Percentiles rank a stretch among this genome's conserved stretches.
Conservation (phyloP, 1,140 invertebrate genomes). For the Vanessa atalanta region DNA sequence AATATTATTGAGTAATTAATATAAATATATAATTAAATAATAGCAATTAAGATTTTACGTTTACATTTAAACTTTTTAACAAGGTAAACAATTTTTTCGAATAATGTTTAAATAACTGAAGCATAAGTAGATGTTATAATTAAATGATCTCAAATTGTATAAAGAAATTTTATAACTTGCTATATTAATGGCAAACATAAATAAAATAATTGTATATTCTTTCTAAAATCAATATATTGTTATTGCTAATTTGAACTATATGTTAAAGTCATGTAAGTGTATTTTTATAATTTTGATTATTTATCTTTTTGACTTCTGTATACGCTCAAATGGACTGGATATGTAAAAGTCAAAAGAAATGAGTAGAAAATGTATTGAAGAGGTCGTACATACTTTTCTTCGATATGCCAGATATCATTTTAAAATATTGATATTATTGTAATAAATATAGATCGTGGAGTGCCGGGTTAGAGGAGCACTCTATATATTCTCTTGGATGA, state of each 20-base stretch:
- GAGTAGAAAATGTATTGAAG: conserved; percentile 49
- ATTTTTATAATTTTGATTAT: neutral
- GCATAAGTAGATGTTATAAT: too few relatives aligned
- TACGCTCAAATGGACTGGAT: conserved; percentile 45
- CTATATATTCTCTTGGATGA: too few relatives aligned
- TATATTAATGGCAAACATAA: too few relatives aligned
- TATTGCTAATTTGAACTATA: too few relatives aligned
- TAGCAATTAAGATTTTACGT: neutral
- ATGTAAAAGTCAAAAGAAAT: conserved; percentile 48
- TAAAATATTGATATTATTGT: neutral
- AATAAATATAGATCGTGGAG: too few relatives aligned
- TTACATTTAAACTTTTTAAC: conserved; percentile 4
- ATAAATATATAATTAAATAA: conserved; percentile 23
- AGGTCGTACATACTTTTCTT: neutral
- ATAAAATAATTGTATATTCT: too few relatives aligned
- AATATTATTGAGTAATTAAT: conserved; percentile 26
- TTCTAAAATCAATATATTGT: neutral
- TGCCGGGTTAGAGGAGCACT: too few relatives aligned
- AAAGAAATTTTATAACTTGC: too few relatives aligned
- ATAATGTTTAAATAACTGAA: too few relatives aligned
- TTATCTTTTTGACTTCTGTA: neutral
- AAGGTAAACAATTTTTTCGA: neutral
- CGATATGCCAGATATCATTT: neutral
- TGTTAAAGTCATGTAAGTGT: too few relatives aligned
- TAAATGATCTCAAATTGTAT: too few relatives aligned